These are phyloP conservation scores for Nothocercus julius DNA, from an alignment of 2,113 vertebrate species.

Conservation along the genomic window DNA sequence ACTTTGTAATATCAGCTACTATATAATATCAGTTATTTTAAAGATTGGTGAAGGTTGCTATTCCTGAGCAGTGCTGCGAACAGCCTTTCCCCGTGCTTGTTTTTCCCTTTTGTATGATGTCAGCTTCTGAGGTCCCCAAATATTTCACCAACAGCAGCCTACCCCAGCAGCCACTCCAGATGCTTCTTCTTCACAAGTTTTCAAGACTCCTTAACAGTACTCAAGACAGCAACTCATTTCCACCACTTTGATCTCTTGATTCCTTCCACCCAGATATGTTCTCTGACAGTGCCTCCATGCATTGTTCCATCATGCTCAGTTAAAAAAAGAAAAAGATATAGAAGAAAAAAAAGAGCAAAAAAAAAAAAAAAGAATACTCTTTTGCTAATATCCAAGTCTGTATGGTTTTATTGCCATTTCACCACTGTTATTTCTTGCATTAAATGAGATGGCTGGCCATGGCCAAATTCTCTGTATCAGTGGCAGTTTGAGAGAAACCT, in stretches of 20 bases:
- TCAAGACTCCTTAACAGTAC: neutral
- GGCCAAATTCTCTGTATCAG: neutral
- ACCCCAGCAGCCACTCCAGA: neutral
- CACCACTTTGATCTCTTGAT: neutral
- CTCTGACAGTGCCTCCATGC: neutral
- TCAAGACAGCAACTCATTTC: neutral
- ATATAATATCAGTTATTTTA: neutral
- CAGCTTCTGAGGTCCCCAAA: neutral
- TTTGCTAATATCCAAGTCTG: neutral
- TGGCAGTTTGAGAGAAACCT: neutral
- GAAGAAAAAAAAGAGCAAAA: neutral
- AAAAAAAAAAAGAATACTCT: neutral
- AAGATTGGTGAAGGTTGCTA: neutral
- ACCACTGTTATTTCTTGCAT: neutral
- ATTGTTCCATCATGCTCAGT: neutral
- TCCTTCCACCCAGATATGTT: neutral
- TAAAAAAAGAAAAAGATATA: neutral
- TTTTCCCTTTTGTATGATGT: neutral
- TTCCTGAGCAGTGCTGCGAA: neutral
- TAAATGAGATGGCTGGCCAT: neutral
- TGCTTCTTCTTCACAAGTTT: neutral
- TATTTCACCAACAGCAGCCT: neutral
- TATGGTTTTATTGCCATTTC: neutral
- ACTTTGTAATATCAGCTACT: neutral
- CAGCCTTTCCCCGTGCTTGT: neutral